These are phyloP conservation scores for Formica selysi DNA, from an alignment of 1,140 invertebrate species.

Conservation along the genomic window DNA sequence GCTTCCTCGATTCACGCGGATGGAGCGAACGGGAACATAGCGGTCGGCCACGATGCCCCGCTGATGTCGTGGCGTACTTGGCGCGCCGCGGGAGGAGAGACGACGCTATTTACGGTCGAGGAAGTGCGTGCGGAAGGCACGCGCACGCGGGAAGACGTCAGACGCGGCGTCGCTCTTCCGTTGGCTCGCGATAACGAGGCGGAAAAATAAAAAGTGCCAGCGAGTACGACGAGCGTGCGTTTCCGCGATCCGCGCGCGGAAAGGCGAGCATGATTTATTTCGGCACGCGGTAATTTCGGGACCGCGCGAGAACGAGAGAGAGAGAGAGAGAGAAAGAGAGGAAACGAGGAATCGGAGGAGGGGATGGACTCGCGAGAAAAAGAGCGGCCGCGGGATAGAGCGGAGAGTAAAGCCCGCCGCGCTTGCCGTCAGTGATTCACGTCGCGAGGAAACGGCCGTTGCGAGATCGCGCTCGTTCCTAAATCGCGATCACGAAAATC, in stretches of 20 bases:
- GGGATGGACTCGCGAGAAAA: constrained; percentile 43
- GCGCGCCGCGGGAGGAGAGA: not conserved
- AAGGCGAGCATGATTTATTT: constrained; percentile 42
- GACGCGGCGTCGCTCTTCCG: not conserved
- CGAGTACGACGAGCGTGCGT: not conserved
- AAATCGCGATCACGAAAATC: not conserved
- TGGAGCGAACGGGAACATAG: not conserved
- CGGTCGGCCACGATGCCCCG: not conserved
- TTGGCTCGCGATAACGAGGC: constrained; percentile 8
- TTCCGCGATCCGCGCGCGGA: constrained; percentile 1
- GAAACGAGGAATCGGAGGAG: not conserved
- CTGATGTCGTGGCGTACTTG: not conserved
- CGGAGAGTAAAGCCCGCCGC: constrained; percentile 51
- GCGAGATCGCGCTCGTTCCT: not conserved
- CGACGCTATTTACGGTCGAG: not conserved
- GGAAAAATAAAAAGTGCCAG: not conserved
- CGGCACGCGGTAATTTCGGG: constrained; percentile 42
- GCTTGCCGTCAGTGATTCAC: constrained; percentile 49
- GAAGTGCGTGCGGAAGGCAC: not conserved
- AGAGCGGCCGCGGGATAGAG: constrained; percentile 46
- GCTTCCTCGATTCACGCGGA: not conserved
- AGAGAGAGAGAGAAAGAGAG: not conserved
- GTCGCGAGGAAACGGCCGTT: constrained; percentile 32
- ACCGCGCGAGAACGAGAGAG: not conserved
- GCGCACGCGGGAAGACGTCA: not conserved